A percentile compares a stretch with the other conserved stretches of the same genome.
Conservation (phyloP, 2,797 vertebrate species). For the Scolopax rusticola region DNA sequence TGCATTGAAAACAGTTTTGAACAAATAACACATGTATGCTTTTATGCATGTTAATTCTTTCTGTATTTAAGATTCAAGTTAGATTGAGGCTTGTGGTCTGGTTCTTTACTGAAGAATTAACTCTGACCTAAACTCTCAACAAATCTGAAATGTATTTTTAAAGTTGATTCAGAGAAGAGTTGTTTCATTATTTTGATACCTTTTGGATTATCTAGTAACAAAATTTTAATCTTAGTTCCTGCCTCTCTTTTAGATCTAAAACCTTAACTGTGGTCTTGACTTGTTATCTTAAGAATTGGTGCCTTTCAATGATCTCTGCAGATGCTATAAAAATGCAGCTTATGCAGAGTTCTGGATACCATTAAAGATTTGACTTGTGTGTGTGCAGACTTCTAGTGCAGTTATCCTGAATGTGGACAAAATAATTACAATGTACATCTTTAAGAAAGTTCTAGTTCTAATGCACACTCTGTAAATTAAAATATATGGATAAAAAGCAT, state of each 20-base stretch:
- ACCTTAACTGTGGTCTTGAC: conserved; percentile 27
- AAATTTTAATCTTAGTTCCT: neutral
- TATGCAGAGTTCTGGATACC: conserved; percentile 44
- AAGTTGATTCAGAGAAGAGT: neutral
- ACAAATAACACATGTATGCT: rapidly evolving
- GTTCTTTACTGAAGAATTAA: neutral
- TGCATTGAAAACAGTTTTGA: neutral
- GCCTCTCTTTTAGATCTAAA: conserved; percentile 33
- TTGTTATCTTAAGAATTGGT: conserved; percentile 34
- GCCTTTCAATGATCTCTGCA: conserved; percentile 64
- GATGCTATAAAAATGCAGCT: neutral
- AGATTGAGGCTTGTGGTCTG: neutral
- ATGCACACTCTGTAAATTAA: conserved; percentile 56
- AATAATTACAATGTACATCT: neutral
- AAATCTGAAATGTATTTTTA: neutral
- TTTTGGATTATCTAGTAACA: neutral
- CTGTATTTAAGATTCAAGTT: neutral
- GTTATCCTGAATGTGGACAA: neutral
- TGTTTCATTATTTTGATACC: neutral
- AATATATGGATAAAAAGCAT: conserved; percentile 39
- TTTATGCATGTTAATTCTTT: neutral
- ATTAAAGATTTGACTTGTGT: neutral
- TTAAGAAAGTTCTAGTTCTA: conserved; percentile 2
- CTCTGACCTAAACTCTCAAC: neutral
- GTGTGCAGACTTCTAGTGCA: conserved; percentile 42